Evolutionary conservation across 2,888 invertebrate genomes (phyloP).

Genomic region (Itoplectis maculator): DNA sequence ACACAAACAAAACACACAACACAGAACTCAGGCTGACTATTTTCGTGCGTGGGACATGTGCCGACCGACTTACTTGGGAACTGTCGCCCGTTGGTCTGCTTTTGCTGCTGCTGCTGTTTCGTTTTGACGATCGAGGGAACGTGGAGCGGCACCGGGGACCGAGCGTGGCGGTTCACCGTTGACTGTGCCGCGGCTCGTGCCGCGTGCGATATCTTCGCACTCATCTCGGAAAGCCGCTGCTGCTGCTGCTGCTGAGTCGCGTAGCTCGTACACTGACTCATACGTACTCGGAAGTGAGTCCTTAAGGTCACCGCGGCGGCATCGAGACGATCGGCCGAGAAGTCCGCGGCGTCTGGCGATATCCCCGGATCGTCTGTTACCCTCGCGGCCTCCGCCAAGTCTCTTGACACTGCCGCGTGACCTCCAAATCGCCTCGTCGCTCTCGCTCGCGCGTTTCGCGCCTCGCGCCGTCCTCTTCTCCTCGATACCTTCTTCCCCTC

Average conservation of each 20-base stretch:
- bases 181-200: constrained; percentile 75
- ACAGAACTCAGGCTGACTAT: not conserved
- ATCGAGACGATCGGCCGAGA: constrained; percentile 48
- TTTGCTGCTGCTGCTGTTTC: constrained; percentile 56
- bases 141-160: constrained; percentile 60
- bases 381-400: constrained; percentile 64
- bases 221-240: constrained; percentile 74
- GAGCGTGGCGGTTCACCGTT: constrained; percentile 75
- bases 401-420: constrained; percentile 44
- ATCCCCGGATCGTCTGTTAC: constrained; percentile 32
- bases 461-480: not conserved
- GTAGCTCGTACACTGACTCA: constrained; percentile 76
- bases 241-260: constrained; percentile 21
- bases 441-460: not conserved
- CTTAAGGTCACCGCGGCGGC: constrained; percentile 70
- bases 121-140: constrained; percentile 62
- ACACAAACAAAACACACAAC: not conserved
- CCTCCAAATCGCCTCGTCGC: constrained; percentile 45
- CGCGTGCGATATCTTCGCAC: constrained; percentile 78
- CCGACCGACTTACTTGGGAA: constrained; percentile 52
- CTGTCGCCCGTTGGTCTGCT: constrained; percentile 44
- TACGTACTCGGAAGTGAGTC: constrained; percentile 76
- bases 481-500: constrained; percentile 23
- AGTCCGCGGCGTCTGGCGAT: constrained; percentile 12
- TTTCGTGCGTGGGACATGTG: not conserved